phyloP scores from a whole-genome alignment of 2,113 vertebrate genomes.

The Maccullochella peelii region DNA sequence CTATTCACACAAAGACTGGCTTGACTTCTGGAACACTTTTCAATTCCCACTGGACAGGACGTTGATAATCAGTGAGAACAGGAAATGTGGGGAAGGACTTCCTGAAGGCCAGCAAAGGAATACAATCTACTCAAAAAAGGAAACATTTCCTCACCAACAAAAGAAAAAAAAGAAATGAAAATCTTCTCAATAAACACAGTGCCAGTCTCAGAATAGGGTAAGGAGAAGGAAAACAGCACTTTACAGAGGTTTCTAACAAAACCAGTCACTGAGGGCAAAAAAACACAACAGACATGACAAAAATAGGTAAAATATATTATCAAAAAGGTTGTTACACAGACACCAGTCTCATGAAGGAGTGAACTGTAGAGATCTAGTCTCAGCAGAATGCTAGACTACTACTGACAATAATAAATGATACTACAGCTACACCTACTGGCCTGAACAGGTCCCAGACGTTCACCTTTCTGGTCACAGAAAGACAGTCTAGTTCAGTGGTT shows the following conservation, averaged over 20 bases:
- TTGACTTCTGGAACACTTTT: constrained; percentile 67
- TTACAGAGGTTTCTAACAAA: not conserved
- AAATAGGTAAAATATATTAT: not conserved
- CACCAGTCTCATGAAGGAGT: not conserved
- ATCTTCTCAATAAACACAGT: constrained; percentile 31
- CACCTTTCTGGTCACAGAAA: not conserved
- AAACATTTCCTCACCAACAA: constrained; percentile 34
- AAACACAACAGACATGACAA: not conserved
- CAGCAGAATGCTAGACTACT: not conserved
- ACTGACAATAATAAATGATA: constrained; percentile 15
- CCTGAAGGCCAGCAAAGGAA: constrained; percentile 79
- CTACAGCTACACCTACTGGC: constrained; percentile 77
- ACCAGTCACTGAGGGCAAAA: not conserved
- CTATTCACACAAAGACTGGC: constrained; percentile 21
- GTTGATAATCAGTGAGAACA: constrained; percentile 86
- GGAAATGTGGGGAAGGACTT: constrained; percentile 84
- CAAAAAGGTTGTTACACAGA: constrained; percentile 5
- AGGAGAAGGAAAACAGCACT: not conserved
- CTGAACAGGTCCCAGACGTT: not conserved
- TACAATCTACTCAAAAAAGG: constrained; percentile 58
- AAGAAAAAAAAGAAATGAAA: constrained; percentile 14
- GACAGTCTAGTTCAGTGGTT: not conserved
- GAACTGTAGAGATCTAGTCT: not conserved
- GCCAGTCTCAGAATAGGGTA: not conserved
- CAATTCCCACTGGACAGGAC: constrained; percentile 84